These are phyloP conservation scores for Bujurquina vittata DNA, from an alignment of 2,113 vertebrate species.

Conservation along the genomic window DNA sequence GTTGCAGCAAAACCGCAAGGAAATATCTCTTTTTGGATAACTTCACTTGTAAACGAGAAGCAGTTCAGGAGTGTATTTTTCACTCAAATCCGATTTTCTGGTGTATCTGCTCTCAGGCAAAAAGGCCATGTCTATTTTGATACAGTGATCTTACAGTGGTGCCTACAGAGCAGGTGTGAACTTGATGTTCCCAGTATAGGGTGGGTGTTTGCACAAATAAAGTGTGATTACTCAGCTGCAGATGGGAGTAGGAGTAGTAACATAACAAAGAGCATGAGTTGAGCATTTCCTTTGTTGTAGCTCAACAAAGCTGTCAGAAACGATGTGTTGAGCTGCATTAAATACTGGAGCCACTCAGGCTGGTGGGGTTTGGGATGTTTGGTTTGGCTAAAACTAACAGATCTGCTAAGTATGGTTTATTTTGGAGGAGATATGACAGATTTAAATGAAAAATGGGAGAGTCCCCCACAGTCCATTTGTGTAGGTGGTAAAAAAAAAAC, in stretches of 20 bases:
- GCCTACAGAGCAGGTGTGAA: slow-evolving; percentile 8
- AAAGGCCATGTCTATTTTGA: background rate
- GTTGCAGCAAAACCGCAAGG: background rate
- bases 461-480: background rate
- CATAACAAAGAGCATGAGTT: background rate
- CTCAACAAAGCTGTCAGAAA: background rate
- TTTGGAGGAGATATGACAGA: background rate
- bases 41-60: background rate
- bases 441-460: background rate
- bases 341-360: background rate
- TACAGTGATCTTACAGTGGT: background rate
- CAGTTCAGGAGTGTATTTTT: background rate
- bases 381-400: background rate
- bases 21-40: background rate
- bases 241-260: slow-evolving; percentile 6
- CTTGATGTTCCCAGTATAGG: slow-evolving; percentile 1
- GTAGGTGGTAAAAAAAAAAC: background rate
- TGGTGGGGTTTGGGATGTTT: background rate
- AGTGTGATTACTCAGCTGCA: slow-evolving; percentile 20
- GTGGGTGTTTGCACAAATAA: background rate
- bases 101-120: background rate
- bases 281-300: background rate
- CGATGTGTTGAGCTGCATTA: slow-evolving; percentile 5
- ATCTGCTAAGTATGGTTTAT: background rate
- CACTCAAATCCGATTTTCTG: background rate